These are phyloP conservation scores for Oxyruncus cristatus DNA, from an alignment of 2,113 vertebrate species.

Conservation along the genomic window DNA sequence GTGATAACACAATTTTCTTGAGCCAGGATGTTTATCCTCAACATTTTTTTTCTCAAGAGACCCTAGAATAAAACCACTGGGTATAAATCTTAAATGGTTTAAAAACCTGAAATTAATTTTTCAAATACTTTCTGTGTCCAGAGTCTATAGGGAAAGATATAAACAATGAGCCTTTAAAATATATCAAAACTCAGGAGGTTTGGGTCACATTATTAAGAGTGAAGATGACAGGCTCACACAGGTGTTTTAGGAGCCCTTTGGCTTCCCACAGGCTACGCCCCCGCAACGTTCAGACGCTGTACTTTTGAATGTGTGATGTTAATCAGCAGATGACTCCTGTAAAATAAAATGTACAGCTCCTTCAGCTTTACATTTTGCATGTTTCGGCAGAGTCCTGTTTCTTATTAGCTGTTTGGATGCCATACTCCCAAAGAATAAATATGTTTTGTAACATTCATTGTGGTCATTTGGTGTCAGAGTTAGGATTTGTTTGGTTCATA, in stretches of 20 bases:
- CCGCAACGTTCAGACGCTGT: background rate
- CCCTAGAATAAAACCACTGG: background rate
- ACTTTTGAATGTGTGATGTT: background rate
- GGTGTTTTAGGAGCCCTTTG: background rate
- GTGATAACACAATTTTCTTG: background rate
- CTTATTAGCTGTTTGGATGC: background rate
- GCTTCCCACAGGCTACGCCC: background rate
- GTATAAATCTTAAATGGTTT: background rate
- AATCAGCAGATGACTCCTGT: background rate
- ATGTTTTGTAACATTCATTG: background rate
- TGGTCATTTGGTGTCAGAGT: background rate
- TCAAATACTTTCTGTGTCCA: background rate
- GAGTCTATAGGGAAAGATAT: background rate
- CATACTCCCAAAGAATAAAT: background rate
- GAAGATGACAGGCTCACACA: background rate
- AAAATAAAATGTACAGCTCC: background rate
- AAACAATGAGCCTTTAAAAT: background rate
- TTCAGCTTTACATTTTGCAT: background rate
- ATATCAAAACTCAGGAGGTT: background rate
- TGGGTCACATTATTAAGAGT: background rate
- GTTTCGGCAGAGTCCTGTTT: background rate
- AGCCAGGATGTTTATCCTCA: background rate
- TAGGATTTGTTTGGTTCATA: background rate
- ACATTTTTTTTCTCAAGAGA: background rate
- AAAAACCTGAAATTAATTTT: background rate